Conservation (phyloP, 1,140 invertebrate genomes). For the Drosophila seguyi region DNA sequence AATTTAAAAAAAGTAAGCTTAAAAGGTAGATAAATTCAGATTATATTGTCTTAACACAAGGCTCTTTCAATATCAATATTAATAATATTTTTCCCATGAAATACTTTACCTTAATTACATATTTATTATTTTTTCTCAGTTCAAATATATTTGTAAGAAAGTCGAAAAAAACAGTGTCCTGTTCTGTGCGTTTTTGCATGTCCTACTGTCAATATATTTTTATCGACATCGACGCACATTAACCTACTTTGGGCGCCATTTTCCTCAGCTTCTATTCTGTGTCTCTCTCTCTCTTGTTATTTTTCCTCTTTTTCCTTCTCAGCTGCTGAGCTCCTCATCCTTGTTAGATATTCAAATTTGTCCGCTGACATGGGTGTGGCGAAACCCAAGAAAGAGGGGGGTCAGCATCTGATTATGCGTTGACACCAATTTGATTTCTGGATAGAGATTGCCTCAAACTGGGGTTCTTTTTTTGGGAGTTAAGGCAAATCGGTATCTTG, state of each 20-base stretch:
- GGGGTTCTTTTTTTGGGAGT: not conserved
- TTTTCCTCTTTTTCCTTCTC: not conserved
- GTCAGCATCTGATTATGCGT: constrained; percentile 66
- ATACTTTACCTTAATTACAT: not conserved
- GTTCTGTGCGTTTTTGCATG: constrained; percentile 4
- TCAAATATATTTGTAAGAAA: not conserved
- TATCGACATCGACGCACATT: constrained; percentile 77
- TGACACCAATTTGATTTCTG: constrained; percentile 57
- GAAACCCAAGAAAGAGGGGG: constrained; percentile 11
- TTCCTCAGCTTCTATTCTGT: constrained; percentile 24
- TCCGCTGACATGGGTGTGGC: constrained; percentile 28
- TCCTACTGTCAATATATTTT: constrained; percentile 55
- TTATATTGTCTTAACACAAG: too few species aligned
- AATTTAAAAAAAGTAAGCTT: too few species aligned
- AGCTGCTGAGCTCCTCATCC: constrained; percentile 44
- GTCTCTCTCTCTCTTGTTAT: not conserved
- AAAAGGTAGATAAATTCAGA: too few species aligned
- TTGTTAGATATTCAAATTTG: constrained; percentile 80
- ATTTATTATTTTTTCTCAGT: not conserved
- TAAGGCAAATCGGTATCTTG: too few species aligned
- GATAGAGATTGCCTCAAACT: constrained; percentile 18
- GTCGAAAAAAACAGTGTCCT: constrained; percentile 1
- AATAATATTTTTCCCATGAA: not conserved
- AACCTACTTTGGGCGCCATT: constrained; percentile 75
- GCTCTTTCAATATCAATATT: not conserved